Percentiles rank a stretch among this genome's conserved stretches.
phyloP scores from a whole-genome alignment of 2,888 invertebrate species.

The Deroplatys truncata region DNA sequence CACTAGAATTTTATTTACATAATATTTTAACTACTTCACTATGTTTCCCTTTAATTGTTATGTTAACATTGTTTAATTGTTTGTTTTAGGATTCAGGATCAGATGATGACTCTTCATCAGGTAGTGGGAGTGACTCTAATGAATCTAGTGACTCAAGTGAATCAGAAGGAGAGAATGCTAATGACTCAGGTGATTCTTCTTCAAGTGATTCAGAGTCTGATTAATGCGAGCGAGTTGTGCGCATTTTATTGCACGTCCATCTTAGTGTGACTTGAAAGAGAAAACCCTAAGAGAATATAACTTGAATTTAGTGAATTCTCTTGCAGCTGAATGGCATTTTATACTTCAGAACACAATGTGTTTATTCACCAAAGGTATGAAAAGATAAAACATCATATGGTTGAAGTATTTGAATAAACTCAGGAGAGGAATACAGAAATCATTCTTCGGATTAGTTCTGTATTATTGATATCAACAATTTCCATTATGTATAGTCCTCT shows the following conservation, averaged over 20 bases:
- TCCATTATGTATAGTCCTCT: not conserved
- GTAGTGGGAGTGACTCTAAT: constrained; percentile 27
- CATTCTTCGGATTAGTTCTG: too few species aligned
- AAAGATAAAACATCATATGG: not conserved
- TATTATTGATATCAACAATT: not conserved
- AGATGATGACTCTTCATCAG: constrained; percentile 28
- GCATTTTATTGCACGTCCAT: too few species aligned
- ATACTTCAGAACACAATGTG: not conserved
- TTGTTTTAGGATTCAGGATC: constrained; percentile 24
- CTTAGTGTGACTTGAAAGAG: too few species aligned
- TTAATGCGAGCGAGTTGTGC: not conserved
- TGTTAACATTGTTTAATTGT: not conserved
- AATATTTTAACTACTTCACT: too few species aligned
- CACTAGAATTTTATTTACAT: too few species aligned
- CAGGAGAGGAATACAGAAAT: not conserved
- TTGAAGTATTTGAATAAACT: not conserved
- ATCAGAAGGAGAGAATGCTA: constrained; percentile 12
- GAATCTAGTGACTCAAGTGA: constrained; percentile 27
- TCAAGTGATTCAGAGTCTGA: constrained; percentile 25
- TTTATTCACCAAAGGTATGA: not conserved
- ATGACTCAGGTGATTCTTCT: constrained; percentile 24
- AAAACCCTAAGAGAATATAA: not conserved
- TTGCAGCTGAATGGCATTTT: not conserved
- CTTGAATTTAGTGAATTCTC: not conserved
- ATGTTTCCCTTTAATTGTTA: too few species aligned